Evolutionary conservation across 2,797 vertebrate species (phyloP).

Genomic region (Graptemys geographica): DNA sequence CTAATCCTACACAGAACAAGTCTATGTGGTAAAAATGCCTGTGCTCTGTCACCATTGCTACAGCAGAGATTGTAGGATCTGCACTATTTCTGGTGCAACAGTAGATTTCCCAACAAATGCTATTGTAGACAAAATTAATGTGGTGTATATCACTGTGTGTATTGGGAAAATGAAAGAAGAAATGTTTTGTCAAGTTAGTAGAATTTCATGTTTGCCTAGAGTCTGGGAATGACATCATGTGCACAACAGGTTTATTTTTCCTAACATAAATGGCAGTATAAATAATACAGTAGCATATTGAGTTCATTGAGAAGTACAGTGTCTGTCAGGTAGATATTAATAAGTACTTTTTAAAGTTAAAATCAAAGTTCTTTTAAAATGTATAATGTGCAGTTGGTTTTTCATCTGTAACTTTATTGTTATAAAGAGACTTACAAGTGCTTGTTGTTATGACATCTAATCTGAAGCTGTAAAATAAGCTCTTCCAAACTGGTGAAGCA

Average conservation of each 20-base stretch:
- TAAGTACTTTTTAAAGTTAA: not conserved
- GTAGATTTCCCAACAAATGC: not conserved
- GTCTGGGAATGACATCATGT: not conserved
- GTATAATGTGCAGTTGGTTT: not conserved
- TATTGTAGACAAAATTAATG: fast-evolving
- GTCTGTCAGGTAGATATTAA: not conserved
- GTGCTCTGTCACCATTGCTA: fast-evolving
- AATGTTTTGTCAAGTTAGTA: not conserved
- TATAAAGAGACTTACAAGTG: not conserved
- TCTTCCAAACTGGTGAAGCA: not conserved
- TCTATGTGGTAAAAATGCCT: not conserved
- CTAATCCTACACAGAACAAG: not conserved
- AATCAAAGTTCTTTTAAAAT: not conserved
- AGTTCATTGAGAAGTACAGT: not conserved
- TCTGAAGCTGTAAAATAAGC: not conserved
- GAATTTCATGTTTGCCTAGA: not conserved
- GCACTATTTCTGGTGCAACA: not conserved
- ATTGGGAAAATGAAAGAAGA: not conserved
- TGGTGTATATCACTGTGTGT: not conserved
- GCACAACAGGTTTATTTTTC: not conserved
- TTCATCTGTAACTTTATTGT: not conserved
- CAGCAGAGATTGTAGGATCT: not conserved
- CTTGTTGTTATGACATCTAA: not conserved
- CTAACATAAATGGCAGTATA: not conserved
- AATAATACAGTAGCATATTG: not conserved